Base-by-base conservation (phyloP, 2,888 invertebrate genomes). In the Agriopis aurantiaria region DNA sequence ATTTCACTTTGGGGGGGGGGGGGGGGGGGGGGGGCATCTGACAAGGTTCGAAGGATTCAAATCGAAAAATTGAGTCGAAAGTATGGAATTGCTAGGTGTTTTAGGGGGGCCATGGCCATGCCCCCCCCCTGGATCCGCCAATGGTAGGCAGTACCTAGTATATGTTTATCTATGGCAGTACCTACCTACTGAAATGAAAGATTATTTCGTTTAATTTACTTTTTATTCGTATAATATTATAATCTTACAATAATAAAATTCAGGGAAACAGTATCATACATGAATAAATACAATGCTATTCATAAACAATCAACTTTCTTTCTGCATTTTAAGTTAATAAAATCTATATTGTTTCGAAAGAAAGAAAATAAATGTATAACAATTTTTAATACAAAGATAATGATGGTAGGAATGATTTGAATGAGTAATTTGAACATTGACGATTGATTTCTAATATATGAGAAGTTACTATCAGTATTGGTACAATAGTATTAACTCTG, bases 231-330 rank as follows among this genome's bases (percentile, higher is more conserved):
- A 85, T 86, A 86, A 86, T 90, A 89, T 88, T 90, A 92, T 93
- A 91, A 90, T 93, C 93, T 93, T 93, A 94, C 87, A 89, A 91
- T 91, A 90, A 91, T 93, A 92, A 90, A 93, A 89, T 93, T 93
- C 90, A 92, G 91, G 89, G 90, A 92, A 94, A 93, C 92, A 90
- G 90, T 93, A 93, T 93, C 86, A 93, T 94, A 94, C 93, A 94
- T 86, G 91, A 93, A 93, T 94, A 94, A 94, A 94, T 93, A 93
- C 93, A 92, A 90, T 92, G 90, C 90, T 91, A 92, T 89, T 70
- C 88, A 88, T 90, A 90, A 91, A 91, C 89, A 89, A 89, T 88
- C 81, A 89, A 88, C 87, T 85, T 83, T 82, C 85, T 85, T 85
- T 87, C 83, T 78, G 82, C 77, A 86, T 85, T 86, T 87, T 87